phyloP scores from a whole-genome alignment of 2,113 vertebrate genomes.

The Orycteropus afer region DNA sequence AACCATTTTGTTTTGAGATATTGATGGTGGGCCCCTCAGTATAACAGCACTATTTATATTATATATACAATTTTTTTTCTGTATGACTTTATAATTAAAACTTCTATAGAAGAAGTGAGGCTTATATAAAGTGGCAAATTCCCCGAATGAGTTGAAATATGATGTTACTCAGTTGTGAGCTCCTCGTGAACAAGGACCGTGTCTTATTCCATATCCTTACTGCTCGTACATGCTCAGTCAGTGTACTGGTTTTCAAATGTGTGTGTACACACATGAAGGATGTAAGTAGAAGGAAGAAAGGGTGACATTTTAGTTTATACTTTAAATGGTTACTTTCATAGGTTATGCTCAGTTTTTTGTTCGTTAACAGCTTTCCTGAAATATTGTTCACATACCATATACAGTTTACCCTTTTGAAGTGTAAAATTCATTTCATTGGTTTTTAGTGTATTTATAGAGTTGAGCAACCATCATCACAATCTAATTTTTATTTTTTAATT shows the following conservation, averaged over 20 bases:
- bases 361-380: not conserved
- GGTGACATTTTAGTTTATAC: not conserved
- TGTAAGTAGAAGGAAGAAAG: not conserved
- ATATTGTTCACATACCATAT: not conserved
- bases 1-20: too few species aligned
- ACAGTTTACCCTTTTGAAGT: not conserved
- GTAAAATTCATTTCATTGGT: accelerated
- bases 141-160: accelerated
- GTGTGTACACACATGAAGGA: not conserved
- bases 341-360: not conserved
- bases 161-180: not conserved
- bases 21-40: too few species aligned
- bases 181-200: not conserved
- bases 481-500: too few species aligned
- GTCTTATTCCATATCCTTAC: not conserved
- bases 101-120: not conserved
- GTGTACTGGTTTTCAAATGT: not conserved
- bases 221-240: not conserved
- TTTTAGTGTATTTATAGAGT: not conserved
- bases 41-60: not conserved
- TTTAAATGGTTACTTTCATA: not conserved
- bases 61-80: not conserved
- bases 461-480: not conserved
- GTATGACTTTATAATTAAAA: not conserved
- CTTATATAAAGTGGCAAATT: not conserved